Evolutionary conservation across 2,113 vertebrate species (phyloP), one percentile per base, ranked within the genome.

Genomic region (Drymodes brunneopygia): DNA sequence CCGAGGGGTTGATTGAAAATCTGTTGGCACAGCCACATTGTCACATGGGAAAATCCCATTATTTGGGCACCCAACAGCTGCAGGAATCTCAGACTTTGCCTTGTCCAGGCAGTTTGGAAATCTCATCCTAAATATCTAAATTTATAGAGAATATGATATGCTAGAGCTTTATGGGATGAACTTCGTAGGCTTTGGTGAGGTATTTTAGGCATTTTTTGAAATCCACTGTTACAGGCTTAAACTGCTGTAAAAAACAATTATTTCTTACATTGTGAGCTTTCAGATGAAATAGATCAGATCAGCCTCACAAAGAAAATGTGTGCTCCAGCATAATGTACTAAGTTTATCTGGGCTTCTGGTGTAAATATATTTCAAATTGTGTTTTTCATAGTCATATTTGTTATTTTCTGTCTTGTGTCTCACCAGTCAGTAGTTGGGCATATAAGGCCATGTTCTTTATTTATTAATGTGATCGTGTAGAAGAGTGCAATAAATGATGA

Each of bases 21-120:
- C 21, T 22, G 10, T 54, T 36, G 45, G 17, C 48, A 28, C 0
- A 0, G 29, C 29, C 29, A 67, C 12, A 7, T 3, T 24, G 28
- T 35, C 25, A 33, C 0, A 0, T 64, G 22, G 35, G 57, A 88
- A 85, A 81, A 61, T 64, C 70, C 36, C 53, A 29, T 45, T 38
- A 25, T 70, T 62, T 84, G 80, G 60, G 56, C 28, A 62, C 56
- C 19, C 28, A 56, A n/a, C 45, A 88, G 31, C 40, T 86, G 4
- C 9, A 25, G 19, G 51, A 67, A 28, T 60, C 33, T 28, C 47
- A 62, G 44, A 62, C 12, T 58, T 33, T 54, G 60, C 15, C 7
- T 67, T 79, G 31, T 56, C 44, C n/a, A 38, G 36, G 44, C 82
- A 50, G 28, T 71, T 72, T 81, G n/a, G 58, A 74, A 88, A 60